Evolutionary conservation across 1,140 invertebrate genomes (phyloP).

Genomic region (Orussus abietinus): DNA sequence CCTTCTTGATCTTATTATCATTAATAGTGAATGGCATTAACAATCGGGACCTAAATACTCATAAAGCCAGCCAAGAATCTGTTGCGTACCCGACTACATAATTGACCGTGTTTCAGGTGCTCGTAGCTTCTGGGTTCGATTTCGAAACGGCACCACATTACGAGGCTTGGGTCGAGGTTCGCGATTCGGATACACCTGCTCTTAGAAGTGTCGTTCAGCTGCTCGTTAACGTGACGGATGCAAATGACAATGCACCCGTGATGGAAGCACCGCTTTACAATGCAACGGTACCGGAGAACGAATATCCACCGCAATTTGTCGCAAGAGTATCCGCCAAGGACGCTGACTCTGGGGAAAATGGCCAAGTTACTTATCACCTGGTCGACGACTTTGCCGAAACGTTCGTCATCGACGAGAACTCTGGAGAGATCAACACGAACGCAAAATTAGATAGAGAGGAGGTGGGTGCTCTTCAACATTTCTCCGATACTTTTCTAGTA

Average conservation of each 20-base stretch:
- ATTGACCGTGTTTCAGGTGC: conserved; percentile 36
- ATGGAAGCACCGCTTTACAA: conserved; percentile 81
- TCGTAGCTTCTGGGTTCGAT: conserved; percentile 77
- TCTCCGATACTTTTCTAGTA: too few relatives aligned
- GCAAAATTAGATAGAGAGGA: conserved; percentile 83
- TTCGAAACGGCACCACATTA: conserved; percentile 82
- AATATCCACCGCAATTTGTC: conserved; percentile 74
- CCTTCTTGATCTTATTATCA: neutral
- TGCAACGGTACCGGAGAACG: conserved; percentile 80
- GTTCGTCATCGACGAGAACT: conserved; percentile 76
- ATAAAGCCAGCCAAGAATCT: neutral
- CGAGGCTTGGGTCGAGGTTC: conserved; percentile 90
- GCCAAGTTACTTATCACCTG: conserved; percentile 75
- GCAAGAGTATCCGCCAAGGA: conserved; percentile 78
- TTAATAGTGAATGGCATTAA: neutral
- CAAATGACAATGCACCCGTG: conserved; percentile 86
- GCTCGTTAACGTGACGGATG: conserved; percentile 82
- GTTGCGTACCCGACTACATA: neutral
- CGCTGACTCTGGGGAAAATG: conserved; percentile 82
- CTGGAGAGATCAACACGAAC: conserved; percentile 83
- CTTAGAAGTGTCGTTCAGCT: conserved; percentile 73
- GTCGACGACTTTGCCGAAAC: conserved; percentile 70
- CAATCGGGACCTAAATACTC: neutral
- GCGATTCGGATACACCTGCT: conserved; percentile 77
- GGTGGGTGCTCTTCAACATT: too few relatives aligned